phyloP scores from a whole-genome alignment of 1,140 invertebrate species.

The Euglossa dilemma region DNA sequence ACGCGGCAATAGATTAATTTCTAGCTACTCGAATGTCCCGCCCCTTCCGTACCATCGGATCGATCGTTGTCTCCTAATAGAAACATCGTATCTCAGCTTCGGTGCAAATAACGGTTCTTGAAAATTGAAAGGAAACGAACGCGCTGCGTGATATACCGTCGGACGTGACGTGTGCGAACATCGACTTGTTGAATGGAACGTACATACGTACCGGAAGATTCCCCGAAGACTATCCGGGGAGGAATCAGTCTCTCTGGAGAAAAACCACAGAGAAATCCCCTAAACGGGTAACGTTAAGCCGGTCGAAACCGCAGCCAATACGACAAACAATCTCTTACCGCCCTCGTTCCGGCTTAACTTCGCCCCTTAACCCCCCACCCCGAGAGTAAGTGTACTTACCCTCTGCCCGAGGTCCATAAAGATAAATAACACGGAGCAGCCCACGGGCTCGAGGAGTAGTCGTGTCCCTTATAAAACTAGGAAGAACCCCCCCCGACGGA shows the following conservation, averaged over 20 bases:
- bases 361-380: slow-evolving; percentile 63
- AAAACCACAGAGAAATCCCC: slow-evolving; percentile 48
- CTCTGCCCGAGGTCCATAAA: slow-evolving; percentile 82
- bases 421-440: slow-evolving; percentile 80
- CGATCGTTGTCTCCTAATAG: slow-evolving; percentile 6
- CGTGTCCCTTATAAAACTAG: slow-evolving; percentile 60
- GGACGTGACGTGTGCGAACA: not conserved
- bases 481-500: slow-evolving; percentile 38
- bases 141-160: not conserved
- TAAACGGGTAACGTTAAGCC: slow-evolving; percentile 74
- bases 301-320: slow-evolving; percentile 77
- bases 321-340: slow-evolving; percentile 81
- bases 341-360: slow-evolving; percentile 76
- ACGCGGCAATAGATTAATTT: slow-evolving; percentile 80
- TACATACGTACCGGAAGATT: not conserved
- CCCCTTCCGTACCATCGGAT: not conserved
- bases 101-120: no score
- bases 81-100: no score
- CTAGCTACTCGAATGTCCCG: slow-evolving; percentile 51
- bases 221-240: not conserved
- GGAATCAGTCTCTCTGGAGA: slow-evolving; percentile 22
- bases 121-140: not conserved
- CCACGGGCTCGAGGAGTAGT: slow-evolving; percentile 50
- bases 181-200: slow-evolving; percentile 58
- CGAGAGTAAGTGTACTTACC: slow-evolving; percentile 81